Base-by-base conservation (phyloP, 2,113 vertebrate species). In the Elaphurus davidianus region DNA sequence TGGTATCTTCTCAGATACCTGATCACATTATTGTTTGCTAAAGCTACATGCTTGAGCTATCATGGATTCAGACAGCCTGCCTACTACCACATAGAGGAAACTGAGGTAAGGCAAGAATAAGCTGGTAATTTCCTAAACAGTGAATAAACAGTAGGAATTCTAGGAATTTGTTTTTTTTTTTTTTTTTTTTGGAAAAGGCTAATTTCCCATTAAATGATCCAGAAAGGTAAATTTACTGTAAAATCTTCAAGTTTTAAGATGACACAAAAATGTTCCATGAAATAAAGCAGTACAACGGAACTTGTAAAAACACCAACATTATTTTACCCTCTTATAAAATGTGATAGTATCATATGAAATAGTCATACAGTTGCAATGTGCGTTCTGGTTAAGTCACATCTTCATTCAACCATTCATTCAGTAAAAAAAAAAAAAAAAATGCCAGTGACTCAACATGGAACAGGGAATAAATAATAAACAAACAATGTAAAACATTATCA, bases 201-300 rank as follows among this genome's bases (percentile, higher is more conserved):
- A 52, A 84, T 93, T 90, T 92, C 67, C 92, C 50, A 92, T 78
- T 86, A 91, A 97, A 87, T 76, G 50, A 90, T 64, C 71, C 0
- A 0, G 43, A 96, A 81, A n/a, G 30, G 84, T 45, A 87, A 83
- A 93, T 67, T 91, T 19, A 59, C 54, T 85, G 8, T 79, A 88
- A 96, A 98, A 93, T 30, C 40, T 50, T 95, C 45, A 74, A 15
- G 55, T 87, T 95, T 91, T 96, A 91, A 96, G 15, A 67, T 91
- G 21, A 62, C 7, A 17, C 15, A 64, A 62, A 87, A 67, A 82
- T 86, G 55, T 87, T 87, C 59, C 50, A 85, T 4, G 76, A 96
- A 54, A 55, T n/a, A 50, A 97, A 50, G 17, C 36, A 27, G n/a
- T 30, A 43, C 33, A 85, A 27, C 50, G 33, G 19, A 91, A 64